Percentiles rank a stretch among this genome's conserved stretches.
Evolutionary conservation across 2,888 invertebrate genomes (phyloP).

Genomic region (Deilephila elpenor): DNA sequence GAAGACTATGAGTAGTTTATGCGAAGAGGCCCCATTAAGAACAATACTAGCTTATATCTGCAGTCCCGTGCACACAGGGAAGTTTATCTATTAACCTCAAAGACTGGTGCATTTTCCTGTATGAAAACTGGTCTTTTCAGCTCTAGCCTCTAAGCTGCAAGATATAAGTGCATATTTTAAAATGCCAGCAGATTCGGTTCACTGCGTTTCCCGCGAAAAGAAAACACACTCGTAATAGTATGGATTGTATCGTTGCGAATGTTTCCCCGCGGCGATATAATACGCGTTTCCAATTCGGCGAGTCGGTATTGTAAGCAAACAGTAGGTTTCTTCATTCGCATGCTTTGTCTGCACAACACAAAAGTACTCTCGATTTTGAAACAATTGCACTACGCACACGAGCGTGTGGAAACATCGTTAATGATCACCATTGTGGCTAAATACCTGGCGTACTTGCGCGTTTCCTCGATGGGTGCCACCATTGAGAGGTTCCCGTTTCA

Average conservation of each 20-base stretch:
- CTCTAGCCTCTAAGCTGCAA: too few relatives aligned
- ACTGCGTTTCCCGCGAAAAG: too few relatives aligned
- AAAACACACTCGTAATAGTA: not conserved
- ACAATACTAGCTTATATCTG: too few relatives aligned
- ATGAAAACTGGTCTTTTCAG: too few relatives aligned
- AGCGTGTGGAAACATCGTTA: slow-evolving; percentile 76
- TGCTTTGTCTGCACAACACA: slow-evolving; percentile 47
- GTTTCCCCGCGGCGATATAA: not conserved
- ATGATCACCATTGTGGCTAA: slow-evolving; percentile 75
- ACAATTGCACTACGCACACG: slow-evolving; percentile 72
- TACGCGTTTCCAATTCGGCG: slow-evolving; percentile 27
- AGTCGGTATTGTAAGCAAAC: slow-evolving; percentile 45
- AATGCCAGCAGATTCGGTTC: too few relatives aligned
- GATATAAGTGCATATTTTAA: too few relatives aligned
- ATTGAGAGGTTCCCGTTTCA: slow-evolving; percentile 78
- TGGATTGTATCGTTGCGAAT: not conserved
- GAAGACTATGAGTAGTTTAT: too few relatives aligned
- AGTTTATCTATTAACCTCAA: too few relatives aligned
- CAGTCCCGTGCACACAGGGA: too few relatives aligned
- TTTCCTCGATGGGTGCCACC: slow-evolving; percentile 70
- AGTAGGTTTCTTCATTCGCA: slow-evolving; percentile 41
- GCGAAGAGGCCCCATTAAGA: too few relatives aligned
- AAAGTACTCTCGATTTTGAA: slow-evolving; percentile 79
- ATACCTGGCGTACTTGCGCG: slow-evolving; percentile 64
- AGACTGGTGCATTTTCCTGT: too few relatives aligned